Percentiles rank a stretch among this genome's conserved stretches.
These are phyloP conservation scores for Catonia carolina DNA, from an alignment of 2,888 invertebrate genomes.

Conservation along the genomic window DNA sequence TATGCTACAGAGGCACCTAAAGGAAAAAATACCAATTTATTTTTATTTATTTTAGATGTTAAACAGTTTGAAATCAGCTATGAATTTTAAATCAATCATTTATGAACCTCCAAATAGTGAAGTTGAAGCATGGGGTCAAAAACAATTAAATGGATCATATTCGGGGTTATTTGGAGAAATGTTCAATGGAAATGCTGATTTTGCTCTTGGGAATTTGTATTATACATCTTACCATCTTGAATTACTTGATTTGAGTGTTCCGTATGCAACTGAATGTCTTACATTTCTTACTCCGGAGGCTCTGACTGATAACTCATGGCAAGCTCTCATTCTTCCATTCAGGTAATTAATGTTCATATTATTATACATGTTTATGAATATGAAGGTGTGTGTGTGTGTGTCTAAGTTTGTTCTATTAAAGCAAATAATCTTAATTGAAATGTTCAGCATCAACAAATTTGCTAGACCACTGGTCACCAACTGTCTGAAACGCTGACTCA, in stretches of 20 bases:
- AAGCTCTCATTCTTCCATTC: conserved; percentile 72
- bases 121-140: conserved; percentile 60
- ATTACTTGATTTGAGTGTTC: conserved; percentile 64
- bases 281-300: conserved; percentile 80
- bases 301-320: conserved; percentile 74
- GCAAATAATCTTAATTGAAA: too few relatives aligned
- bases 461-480: too few relatives aligned
- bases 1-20: too few relatives aligned
- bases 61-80: conserved; percentile 55
- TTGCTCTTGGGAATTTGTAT: conserved; percentile 71
- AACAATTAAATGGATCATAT: conserved; percentile 55
- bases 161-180: conserved; percentile 67
- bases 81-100: conserved; percentile 63
- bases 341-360: conserved; percentile 48
- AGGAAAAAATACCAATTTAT: too few relatives aligned
- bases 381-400: too few relatives aligned
- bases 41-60: conserved; percentile 50
- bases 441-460: too few relatives aligned
- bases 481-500: too few relatives aligned
- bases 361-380: too few relatives aligned
- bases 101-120: conserved; percentile 58
- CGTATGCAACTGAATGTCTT: conserved; percentile 75
- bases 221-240: conserved; percentile 62
- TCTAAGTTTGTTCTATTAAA: too few relatives aligned
- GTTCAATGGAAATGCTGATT: conserved; percentile 55